phyloP scores from a whole-genome alignment of 2,113 vertebrate species.

The Pangasianodon hypophthalmus region DNA sequence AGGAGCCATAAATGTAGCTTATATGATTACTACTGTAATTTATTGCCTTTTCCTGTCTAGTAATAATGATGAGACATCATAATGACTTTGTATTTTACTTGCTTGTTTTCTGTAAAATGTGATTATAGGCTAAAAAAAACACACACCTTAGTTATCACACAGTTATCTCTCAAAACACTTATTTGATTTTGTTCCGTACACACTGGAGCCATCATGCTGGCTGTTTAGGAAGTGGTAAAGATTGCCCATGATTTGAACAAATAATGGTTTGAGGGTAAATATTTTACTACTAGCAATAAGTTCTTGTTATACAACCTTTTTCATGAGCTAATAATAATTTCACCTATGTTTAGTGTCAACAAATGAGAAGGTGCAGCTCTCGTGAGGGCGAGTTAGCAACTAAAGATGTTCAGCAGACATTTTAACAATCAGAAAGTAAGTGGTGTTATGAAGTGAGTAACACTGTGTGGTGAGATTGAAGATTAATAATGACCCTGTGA shows the following conservation, averaged over 20 bases:
- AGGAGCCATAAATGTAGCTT: neutral
- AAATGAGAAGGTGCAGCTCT: neutral
- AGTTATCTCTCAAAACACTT: neutral
- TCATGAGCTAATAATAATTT: neutral
- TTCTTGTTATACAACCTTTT: neutral
- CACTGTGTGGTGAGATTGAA: neutral
- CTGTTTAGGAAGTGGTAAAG: neutral
- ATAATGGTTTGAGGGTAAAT: neutral
- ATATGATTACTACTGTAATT: neutral
- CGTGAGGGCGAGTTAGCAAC: neutral
- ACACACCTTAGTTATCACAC: neutral
- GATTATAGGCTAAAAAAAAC: neutral
- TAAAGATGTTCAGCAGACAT: neutral
- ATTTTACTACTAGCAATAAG: neutral
- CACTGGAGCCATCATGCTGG: neutral
- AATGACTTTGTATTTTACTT: neutral
- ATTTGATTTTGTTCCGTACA: neutral
- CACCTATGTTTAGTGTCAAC: neutral
- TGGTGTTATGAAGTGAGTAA: neutral
- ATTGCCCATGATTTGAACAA: neutral
- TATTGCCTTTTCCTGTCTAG: neutral
- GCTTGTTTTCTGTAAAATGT: too few relatives aligned
- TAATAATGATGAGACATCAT: neutral
- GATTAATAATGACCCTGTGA: neutral
- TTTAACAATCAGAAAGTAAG: neutral